phyloP scores from a whole-genome alignment of 2,888 invertebrate species.

The Xiphydria camelus region DNA sequence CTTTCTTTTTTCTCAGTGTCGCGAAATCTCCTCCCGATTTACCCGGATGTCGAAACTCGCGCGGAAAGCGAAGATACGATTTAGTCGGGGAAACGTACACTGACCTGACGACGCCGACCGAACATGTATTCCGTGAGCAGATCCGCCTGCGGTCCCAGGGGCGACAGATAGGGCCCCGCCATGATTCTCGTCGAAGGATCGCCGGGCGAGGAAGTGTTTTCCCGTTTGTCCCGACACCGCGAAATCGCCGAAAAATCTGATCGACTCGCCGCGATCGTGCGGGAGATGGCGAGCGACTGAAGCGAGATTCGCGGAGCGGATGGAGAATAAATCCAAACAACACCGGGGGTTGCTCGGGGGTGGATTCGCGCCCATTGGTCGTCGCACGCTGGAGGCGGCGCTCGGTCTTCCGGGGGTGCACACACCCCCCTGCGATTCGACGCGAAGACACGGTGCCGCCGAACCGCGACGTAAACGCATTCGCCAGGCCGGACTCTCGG shows the following conservation, averaged over 20 bases:
- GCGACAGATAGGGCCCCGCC: constrained; percentile 87
- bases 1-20: no score
- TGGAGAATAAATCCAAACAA: not conserved
- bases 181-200: no score
- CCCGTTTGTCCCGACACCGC: no score
- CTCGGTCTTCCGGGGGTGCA: no score
- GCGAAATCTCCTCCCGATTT: no score
- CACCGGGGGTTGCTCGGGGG: constrained; percentile 24
- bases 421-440: constrained; percentile 31
- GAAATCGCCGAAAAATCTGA: no score
- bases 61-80: no score
- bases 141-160: constrained; percentile 74
- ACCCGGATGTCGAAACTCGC: no score
- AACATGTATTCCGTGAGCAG: constrained; percentile 93
- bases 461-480: constrained; percentile 18
- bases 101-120: constrained; percentile 75
- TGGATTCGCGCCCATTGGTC: constrained; percentile 25
- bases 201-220: no score
- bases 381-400: no score
- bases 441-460: constrained; percentile 21
- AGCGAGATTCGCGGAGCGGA: constrained; percentile 28
- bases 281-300: constrained; percentile 39
- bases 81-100: constrained; percentile 56
- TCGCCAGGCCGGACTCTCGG: not conserved
- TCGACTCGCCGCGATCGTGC: no score